phyloP scores from a whole-genome alignment of 2,113 vertebrate species.

The Oceanites oceanicus region DNA sequence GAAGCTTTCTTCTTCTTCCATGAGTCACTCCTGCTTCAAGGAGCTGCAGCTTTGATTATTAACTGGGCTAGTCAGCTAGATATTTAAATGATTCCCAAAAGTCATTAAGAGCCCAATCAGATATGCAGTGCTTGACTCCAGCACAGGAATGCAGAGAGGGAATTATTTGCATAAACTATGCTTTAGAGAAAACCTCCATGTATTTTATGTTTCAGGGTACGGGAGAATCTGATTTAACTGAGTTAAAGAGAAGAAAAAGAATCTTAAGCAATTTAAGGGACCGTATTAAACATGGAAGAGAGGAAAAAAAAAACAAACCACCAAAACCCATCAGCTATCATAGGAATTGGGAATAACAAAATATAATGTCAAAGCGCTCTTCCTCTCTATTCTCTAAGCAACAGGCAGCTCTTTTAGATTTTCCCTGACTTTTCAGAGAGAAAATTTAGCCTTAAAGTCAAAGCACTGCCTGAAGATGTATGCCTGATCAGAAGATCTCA shows the following conservation, averaged over 20 bases:
- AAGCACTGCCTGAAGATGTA: not conserved
- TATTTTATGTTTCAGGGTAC: conserved; percentile 47
- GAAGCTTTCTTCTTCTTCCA: conserved; percentile 34
- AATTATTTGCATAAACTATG: conserved; percentile 66
- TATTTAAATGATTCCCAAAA: conserved; percentile 71
- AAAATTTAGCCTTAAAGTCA: not conserved
- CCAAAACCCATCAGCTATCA: not conserved
- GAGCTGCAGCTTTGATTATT: conserved; percentile 60
- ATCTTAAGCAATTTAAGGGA: conserved; percentile 11
- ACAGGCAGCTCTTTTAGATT: not conserved
- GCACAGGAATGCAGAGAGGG: conserved; percentile 64
- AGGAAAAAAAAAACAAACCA: not conserved
- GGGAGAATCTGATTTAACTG: conserved; percentile 36
- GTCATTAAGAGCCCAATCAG: conserved; percentile 72
- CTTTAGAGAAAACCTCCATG: conserved; percentile 60
- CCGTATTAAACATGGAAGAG: not conserved
- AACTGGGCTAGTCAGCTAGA: conserved; percentile 64
- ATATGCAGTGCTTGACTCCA: conserved; percentile 61
- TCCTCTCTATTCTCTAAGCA: not conserved
- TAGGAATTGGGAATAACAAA: not conserved
- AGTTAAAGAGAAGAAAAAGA: conserved; percentile 20
- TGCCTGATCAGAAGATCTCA: not conserved
- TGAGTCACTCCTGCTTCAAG: conserved; percentile 54
- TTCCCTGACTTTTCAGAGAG: not conserved
- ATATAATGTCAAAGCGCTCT: not conserved